Base-by-base conservation (phyloP, 1,140 invertebrate genomes). In the Epicauta chinensis region DNA sequence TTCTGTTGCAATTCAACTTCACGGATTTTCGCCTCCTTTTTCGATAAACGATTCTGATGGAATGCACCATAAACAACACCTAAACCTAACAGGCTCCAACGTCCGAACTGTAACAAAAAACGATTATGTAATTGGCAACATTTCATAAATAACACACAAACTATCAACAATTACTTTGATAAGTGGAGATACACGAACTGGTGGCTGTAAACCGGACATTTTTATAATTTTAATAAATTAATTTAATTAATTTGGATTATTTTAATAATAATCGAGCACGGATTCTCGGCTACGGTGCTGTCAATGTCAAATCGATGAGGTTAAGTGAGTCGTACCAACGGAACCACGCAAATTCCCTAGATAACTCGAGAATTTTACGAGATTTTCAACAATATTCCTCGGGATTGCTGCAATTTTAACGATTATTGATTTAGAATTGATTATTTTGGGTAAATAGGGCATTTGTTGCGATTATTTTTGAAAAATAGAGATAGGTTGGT, bases 11-110 rank as follows among this genome's bases (percentile, higher is more conserved):
- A 72, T 62, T 86, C 83, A 13, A 81, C 73, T 67, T 81, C 84
- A 17, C 84, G 73, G 12, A 81, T 62, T 43, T 71, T 76, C 37
- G 71, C 71, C 67, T 88, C 86, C 64, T 76, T 83, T 67, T 78
- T 87, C 16, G 78, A 77, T 1, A 86, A 71, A 35, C 81, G 76
- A 58, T 66, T 79, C 51, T 88, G 83, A 65, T 87, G 79, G 60
- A 80, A 80, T 2, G 81, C 77, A 40, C 86, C 87, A 58, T 86
- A 89, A 1, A 78, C 48, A 47, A 89, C 73, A 15, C 86, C 86
- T 3, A 75, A 68, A 11, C 70, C 60, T 7, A 89, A 75, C 54
- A 89, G 74, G 55, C 78, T 82, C 85, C 85, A 89, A 66, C 87
- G 76, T 14, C 78, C 77, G 66, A 88, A 84, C 83, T 86, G 64